phyloP scores from a whole-genome alignment of 2,888 invertebrate species.

The Bellardia pandia region DNA sequence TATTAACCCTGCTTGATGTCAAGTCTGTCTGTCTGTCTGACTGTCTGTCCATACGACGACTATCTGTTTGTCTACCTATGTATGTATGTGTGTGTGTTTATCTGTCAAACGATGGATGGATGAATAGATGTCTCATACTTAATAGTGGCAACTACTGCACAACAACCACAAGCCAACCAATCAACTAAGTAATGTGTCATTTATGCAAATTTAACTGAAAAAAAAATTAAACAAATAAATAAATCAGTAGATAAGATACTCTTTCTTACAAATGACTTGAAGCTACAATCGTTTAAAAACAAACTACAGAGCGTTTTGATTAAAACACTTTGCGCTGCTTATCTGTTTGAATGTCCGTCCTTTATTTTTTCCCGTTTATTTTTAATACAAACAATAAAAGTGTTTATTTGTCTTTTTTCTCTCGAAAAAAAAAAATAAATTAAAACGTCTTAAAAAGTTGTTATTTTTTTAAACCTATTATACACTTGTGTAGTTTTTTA shows the following conservation, averaged over 20 bases:
- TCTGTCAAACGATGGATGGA: background rate
- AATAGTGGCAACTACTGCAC: slow-evolving; percentile 22
- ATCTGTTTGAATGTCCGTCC: background rate
- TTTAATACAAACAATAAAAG: slow-evolving; percentile 38
- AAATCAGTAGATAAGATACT: slow-evolving; percentile 63
- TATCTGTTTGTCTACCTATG: background rate
- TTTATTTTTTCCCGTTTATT: background rate
- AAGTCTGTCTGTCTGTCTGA: background rate
- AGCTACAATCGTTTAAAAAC: slow-evolving; percentile 11
- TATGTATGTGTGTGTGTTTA: background rate
- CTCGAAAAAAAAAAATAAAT: slow-evolving; percentile 2
- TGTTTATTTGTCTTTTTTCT: slow-evolving; percentile 25
- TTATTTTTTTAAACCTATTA: slow-evolving; percentile 16
- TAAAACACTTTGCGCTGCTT: slow-evolving; percentile 4
- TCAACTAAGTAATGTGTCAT: slow-evolving; percentile 46
- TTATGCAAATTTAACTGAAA: slow-evolving; percentile 59
- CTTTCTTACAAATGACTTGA: slow-evolving; percentile 18
- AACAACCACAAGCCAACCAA: slow-evolving; percentile 6
- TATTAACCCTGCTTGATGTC: slow-evolving; percentile 40
- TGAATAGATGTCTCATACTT: background rate
- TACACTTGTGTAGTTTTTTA: background rate
- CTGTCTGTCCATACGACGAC: background rate
- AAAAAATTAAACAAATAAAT: slow-evolving; percentile 43
- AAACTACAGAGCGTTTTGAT: slow-evolving; percentile 26
- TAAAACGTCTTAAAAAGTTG: slow-evolving; percentile 9